These are phyloP conservation scores for Vannuccia rotundouncinata DNA, from an alignment of 2,888 invertebrate species.

Conservation along the genomic window DNA sequence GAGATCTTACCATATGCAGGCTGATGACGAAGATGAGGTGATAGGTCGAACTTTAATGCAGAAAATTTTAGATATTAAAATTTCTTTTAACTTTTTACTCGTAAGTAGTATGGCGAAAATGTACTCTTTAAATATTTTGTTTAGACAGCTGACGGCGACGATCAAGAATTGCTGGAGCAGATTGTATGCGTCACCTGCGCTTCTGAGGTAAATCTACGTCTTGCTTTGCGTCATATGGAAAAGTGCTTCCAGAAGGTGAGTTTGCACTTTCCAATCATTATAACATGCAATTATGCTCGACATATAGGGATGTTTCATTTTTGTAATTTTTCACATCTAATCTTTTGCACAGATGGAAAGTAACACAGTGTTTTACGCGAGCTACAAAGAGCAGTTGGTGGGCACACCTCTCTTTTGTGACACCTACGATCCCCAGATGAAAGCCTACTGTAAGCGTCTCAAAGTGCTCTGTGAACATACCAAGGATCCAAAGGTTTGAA, in stretches of 20 bases:
- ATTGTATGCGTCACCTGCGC: conserved; percentile 94
- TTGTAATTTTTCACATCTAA: too few relatives aligned
- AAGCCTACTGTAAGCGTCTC: conserved; percentile 88
- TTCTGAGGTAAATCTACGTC: conserved; percentile 81
- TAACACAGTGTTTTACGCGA: conserved; percentile 95
- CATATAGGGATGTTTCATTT: too few relatives aligned
- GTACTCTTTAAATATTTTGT: too few relatives aligned
- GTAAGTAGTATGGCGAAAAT: too few relatives aligned
- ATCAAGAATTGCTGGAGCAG: conserved; percentile 65
- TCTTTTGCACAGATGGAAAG: conserved; percentile 71
- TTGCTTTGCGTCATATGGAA: conserved; percentile 91
- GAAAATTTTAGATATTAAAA: too few relatives aligned
- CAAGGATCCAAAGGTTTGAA: conserved; percentile 41
- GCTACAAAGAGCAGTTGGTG: conserved; percentile 77
- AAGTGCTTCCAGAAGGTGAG: conserved; percentile 83
- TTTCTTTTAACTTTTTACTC: too few relatives aligned
- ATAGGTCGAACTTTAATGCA: too few relatives aligned
- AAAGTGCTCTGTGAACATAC: conserved; percentile 94
- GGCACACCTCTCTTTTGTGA: conserved; percentile 96
- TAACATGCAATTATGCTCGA: too few relatives aligned
- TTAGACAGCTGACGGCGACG: conserved; percentile 52
- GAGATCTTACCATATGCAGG: neutral
- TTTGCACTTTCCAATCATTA: too few relatives aligned
- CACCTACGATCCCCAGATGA: conserved; percentile 76
- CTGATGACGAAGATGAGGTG: conserved; percentile 47